Evolutionary conservation across 2,888 invertebrate genomes (phyloP).

Genomic region (Julus scandinavius): DNA sequence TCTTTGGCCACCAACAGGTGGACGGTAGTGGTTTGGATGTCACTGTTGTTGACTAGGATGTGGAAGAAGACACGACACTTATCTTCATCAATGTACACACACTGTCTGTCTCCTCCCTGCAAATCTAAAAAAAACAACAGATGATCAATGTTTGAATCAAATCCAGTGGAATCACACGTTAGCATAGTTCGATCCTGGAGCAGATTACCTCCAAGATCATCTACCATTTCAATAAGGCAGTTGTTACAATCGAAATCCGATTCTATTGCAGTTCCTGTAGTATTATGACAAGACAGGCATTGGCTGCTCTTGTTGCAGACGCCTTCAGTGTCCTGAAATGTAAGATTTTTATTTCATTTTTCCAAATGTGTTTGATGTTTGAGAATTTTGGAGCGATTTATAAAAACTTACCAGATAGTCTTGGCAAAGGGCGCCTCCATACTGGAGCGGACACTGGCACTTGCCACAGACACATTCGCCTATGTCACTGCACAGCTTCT

Average conservation of each 20-base stretch:
- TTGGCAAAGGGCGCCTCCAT: background rate
- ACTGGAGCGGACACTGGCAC: background rate
- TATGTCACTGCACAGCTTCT: background rate
- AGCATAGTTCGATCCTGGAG: background rate
- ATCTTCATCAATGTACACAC: background rate
- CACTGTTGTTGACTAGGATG: background rate
- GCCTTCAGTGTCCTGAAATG: background rate
- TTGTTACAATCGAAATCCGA: background rate
- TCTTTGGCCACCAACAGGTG: background rate
- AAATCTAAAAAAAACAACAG: background rate
- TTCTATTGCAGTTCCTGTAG: background rate
- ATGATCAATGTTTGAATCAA: background rate
- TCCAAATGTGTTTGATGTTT: background rate
- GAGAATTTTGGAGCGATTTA: background rate
- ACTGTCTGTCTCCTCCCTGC: background rate
- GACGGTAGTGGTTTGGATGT: background rate
- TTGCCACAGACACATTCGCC: background rate
- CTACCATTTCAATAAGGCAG: background rate
- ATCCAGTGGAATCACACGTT: too few relatives aligned
- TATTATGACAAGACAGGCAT: background rate
- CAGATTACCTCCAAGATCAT: background rate
- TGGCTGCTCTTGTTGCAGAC: background rate
- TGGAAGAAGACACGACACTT: background rate
- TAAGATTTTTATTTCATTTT: background rate
- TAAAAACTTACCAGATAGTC: background rate